phyloP scores from a whole-genome alignment of 2,797 vertebrate species.

The Dromococcyx pavoninus region DNA sequence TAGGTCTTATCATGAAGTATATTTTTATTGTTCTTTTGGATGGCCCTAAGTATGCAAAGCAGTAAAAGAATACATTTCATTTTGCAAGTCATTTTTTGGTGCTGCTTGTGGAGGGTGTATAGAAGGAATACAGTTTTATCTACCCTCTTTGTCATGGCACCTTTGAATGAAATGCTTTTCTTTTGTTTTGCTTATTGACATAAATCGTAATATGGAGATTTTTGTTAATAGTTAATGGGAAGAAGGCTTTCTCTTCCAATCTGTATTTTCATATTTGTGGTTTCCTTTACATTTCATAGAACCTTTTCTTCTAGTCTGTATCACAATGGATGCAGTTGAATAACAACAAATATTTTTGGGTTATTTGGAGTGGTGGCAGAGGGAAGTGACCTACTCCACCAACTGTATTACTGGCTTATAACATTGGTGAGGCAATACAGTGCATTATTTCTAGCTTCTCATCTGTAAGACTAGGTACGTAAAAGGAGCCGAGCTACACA shows the following conservation, averaged over 20 bases:
- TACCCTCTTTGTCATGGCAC: not conserved
- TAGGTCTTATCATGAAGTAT: conserved; percentile 62
- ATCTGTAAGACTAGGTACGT: not conserved
- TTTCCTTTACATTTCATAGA: conserved; percentile 51
- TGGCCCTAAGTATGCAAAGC: conserved; percentile 25
- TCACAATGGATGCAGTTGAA: not conserved
- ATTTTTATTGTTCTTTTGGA: conserved; percentile 68
- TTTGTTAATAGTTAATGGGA: conserved; percentile 70
- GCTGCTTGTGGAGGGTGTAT: not conserved
- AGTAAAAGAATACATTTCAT: not conserved
- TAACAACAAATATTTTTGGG: conserved; percentile 18
- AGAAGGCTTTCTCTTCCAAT: conserved; percentile 62
- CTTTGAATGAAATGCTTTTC: conserved; percentile 62
- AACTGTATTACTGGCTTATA: not conserved
- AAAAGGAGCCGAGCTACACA: not conserved
- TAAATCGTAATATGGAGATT: conserved; percentile 39
- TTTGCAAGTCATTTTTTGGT: conserved; percentile 29
- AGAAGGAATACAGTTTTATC: conserved; percentile 18
- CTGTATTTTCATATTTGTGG: conserved; percentile 37
- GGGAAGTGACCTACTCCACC: not conserved
- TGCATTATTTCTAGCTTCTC: not conserved
- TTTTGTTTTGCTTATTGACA: conserved; percentile 53
- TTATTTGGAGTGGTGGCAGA: not conserved
- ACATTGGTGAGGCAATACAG: not conserved
- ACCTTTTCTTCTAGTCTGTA: conserved; percentile 16